A percentile compares a stretch with the other conserved stretches of the same genome.
Evolutionary conservation across 2,888 invertebrate genomes (phyloP).

Genomic region (Chalcosyrphus nemorum): DNA sequence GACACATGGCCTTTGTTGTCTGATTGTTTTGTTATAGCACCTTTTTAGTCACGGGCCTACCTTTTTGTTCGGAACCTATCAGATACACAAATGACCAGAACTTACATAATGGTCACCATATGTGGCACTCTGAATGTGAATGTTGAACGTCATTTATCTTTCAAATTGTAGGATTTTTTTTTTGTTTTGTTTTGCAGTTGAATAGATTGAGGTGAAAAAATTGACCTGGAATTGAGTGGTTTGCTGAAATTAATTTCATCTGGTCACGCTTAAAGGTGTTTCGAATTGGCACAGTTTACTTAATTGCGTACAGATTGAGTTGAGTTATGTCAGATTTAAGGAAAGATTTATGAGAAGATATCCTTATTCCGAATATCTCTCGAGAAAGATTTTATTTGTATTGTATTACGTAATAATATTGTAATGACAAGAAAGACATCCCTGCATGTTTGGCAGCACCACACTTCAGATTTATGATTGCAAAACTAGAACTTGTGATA

Average conservation of each 20-base stretch:
- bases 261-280: no score
- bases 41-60: not conserved
- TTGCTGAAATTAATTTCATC: not conserved
- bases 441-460: no score
- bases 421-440: no score
- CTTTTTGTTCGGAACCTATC: constrained; percentile 2
- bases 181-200: not conserved
- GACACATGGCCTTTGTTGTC: constrained; percentile 13
- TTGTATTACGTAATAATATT: no score
- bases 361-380: no score
- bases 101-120: not conserved
- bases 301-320: no score
- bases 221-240: not conserved
- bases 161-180: not conserved
- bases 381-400: no score
- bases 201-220: not conserved
- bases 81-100: not conserved
- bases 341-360: no score
- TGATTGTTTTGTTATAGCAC: constrained; percentile 13
- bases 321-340: no score
- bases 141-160: not conserved
- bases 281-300: no score
- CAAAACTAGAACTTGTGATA: no score
- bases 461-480: no score
- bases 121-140: not conserved